Percentiles rank a stretch among this genome's conserved stretches.
phyloP scores from a whole-genome alignment of 2,797 vertebrate genomes.

The Cetoscarus ocellatus region DNA sequence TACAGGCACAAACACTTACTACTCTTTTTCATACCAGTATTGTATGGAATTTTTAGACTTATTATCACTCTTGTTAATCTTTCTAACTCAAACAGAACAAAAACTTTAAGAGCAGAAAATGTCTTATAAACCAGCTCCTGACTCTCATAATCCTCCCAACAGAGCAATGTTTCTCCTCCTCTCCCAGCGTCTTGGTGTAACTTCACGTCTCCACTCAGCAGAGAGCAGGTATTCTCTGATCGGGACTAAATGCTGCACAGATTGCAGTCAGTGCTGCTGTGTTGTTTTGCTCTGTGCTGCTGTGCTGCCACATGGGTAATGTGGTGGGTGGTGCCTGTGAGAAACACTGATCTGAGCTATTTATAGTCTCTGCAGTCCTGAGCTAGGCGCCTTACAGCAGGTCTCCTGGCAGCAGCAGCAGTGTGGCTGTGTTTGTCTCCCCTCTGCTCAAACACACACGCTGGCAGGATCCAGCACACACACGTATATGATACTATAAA shows the following conservation, averaged over 20 bases:
- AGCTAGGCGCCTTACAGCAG: slow-evolving; percentile 66
- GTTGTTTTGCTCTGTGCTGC: slow-evolving; percentile 65
- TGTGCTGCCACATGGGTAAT: slow-evolving; percentile 61
- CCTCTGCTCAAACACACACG: slow-evolving; percentile 23
- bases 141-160: background rate
- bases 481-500: slow-evolving; percentile 19
- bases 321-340: slow-evolving; percentile 68
- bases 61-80: too few relatives aligned
- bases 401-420: slow-evolving; percentile 62
- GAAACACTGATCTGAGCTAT: slow-evolving; percentile 66
- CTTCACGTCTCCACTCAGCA: background rate
- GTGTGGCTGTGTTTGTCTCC: slow-evolving; percentile 34
- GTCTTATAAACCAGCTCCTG: background rate
- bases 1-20: too few relatives aligned
- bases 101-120: background rate
- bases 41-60: too few relatives aligned
- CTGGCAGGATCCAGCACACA: slow-evolving; percentile 16
- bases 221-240: slow-evolving; percentile 9
- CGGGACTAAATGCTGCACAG: slow-evolving; percentile 30
- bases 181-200: background rate
- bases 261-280: slow-evolving; percentile 41
- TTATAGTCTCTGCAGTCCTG: slow-evolving; percentile 80
- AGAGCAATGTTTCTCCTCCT: background rate
- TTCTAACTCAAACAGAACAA: background rate
- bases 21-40: too few relatives aligned